Conservation (phyloP, 2,113 vertebrate genomes). For the Gallinago undulata region DNA sequence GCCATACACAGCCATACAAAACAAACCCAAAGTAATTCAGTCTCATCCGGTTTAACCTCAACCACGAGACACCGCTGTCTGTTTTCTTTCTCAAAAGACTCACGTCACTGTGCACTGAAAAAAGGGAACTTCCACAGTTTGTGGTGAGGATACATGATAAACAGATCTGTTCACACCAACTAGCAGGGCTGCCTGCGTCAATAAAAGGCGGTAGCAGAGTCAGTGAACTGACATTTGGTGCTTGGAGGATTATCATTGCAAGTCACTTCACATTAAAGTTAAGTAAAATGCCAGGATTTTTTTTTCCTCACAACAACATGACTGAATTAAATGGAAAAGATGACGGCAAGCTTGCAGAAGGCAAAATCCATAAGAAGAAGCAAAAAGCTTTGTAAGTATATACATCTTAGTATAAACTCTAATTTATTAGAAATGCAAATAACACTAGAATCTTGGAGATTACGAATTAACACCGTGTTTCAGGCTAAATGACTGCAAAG, state of each 20-base stretch:
- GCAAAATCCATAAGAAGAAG: conserved; percentile 74
- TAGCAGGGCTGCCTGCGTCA: conserved; percentile 30
- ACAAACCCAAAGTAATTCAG: conserved; percentile 46
- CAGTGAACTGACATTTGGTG: conserved; percentile 44
- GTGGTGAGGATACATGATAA: conserved; percentile 73
- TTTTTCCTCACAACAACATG: conserved; percentile 57
- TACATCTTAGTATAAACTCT: not conserved
- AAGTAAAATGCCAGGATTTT: conserved; percentile 75
- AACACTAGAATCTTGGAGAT: not conserved
- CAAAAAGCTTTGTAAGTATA: conserved; percentile 77
- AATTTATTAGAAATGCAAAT: not conserved
- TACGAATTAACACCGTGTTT: not conserved
- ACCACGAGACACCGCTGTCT: conserved; percentile 57
- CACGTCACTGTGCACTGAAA: conserved; percentile 68
- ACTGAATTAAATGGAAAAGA: conserved; percentile 65
- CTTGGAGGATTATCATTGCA: conserved; percentile 44
- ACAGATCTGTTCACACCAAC: conserved; percentile 62
- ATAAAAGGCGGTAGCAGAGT: conserved; percentile 72
- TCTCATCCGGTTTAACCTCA: conserved; percentile 65
- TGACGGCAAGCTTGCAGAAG: conserved; percentile 65
- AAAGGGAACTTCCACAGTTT: conserved; percentile 76
- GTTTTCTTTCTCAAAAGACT: conserved; percentile 64
- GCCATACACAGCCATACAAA: not conserved
- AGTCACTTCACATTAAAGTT: not conserved
- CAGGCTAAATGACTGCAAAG: not conserved